Evolutionary conservation across 2,797 vertebrate species (phyloP).

Genomic region (Linurgus olivaceus): DNA sequence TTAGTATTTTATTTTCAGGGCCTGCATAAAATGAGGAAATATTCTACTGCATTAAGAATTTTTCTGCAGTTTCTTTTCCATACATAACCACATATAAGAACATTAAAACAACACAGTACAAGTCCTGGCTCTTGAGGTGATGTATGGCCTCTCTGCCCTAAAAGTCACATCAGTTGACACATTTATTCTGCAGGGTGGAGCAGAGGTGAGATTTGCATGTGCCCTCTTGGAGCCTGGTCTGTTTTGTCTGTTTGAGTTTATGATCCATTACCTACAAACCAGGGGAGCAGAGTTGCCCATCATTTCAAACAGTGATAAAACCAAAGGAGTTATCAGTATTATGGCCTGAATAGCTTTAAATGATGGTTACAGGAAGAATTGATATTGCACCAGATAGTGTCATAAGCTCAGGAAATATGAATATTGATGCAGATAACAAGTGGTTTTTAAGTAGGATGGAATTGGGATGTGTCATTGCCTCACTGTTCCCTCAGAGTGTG

Average conservation of each 20-base stretch:
- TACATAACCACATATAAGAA: neutral
- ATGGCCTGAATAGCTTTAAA: neutral
- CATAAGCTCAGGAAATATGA: neutral
- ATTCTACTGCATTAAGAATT: neutral
- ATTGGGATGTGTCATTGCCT: neutral
- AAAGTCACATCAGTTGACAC: neutral
- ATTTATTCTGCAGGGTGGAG: neutral
- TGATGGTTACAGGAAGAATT: neutral
- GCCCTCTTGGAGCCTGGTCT: neutral
- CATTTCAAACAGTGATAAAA: neutral
- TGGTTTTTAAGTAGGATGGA: neutral
- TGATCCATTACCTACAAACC: rapidly evolving
- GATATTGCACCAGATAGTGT: neutral
- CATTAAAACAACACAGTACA: neutral
- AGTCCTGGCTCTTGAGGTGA: neutral
- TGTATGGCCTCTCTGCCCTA: neutral
- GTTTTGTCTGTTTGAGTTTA: neutral
- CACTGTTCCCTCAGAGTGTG: rapidly evolving
- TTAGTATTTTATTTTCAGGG: neutral
- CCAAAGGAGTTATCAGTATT: neutral
- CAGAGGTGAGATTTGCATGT: neutral
- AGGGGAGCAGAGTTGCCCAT: neutral
- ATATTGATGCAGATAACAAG: neutral
- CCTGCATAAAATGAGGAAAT: neutral
- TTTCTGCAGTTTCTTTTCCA: neutral